Evolutionary conservation across 2,888 invertebrate species (phyloP), one percentile per base, ranked within the genome.

Genomic region (Trisateles emortualis): DNA sequence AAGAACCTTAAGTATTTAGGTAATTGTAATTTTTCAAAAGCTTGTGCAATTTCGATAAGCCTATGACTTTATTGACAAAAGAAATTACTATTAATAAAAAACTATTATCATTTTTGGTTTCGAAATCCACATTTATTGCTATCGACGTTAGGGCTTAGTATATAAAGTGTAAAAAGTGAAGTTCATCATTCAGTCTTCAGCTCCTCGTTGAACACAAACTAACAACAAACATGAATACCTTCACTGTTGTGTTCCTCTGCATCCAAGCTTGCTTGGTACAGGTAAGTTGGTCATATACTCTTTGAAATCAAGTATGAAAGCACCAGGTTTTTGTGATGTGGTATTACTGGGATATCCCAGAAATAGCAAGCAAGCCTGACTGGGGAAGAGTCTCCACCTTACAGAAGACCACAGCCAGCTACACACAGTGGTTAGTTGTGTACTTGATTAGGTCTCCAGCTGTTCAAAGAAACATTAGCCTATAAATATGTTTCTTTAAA

Each of bases 251-350:
- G 3, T 40, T 75, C n/a, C 50, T 79, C 45, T 78, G 73, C 64
- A 52, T 68, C 48, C 78, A 78, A 57, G 76, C 72, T 59, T 76
- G 70, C 59, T 63, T 79, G 46, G 38, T 78, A 42, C 78, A 80
- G 65, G 79, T 80, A 52, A 64, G 58, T 6, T 3, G 29, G 10
- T 29, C 10, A 4, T 10, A 9, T 29, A 1, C 10, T 29, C 9
- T 29, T 3, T 10, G 10, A 9, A 9, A 6, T 10, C 3, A 29
- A 0, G 29, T 29, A 24, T 24, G 6, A 24, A 24, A 24, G 0
- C 0, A 8, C 6, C 0, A 1, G 2, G 0, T 6, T n/a, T n/a
- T n/a, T n/a, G n/a, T n/a, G n/a, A n/a, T n/a, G n/a, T n/a, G n/a
- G n/a, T n/a, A n/a, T n/a, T 24, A 24, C 1, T 3, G 5, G 5